phyloP scores from a whole-genome alignment of 2,888 invertebrate species.

The Chymomyza amoena region DNA sequence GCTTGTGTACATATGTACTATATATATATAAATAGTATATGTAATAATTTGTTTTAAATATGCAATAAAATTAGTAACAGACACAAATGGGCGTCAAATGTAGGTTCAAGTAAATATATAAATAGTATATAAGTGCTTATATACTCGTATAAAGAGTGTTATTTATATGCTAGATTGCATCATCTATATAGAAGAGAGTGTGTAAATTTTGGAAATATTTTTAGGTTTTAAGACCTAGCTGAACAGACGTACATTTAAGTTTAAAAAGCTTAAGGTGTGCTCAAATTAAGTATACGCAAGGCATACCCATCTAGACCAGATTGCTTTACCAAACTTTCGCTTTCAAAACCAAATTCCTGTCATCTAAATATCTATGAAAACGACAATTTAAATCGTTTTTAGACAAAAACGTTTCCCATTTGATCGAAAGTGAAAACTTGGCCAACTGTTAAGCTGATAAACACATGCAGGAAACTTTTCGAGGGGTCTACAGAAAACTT shows the following conservation, averaged over 20 bases:
- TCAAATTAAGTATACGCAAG: no score
- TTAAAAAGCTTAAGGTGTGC: no score
- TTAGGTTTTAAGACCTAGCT: no score
- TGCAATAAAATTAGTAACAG: not conserved
- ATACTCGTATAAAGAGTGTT: no score
- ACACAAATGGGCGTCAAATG: not conserved
- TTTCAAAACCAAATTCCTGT: no score
- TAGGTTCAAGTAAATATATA: not conserved
- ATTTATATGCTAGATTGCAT: no score
- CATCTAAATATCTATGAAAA: not conserved
- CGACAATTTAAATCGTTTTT: not conserved
- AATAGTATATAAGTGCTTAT: not conserved
- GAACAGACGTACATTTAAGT: no score
- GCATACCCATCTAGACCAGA: not conserved
- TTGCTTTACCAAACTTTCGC: not conserved
- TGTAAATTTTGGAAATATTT: no score
- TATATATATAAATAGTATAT: not conserved
- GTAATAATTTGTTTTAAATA: not conserved
- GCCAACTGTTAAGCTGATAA: not conserved
- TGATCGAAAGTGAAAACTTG: not conserved
- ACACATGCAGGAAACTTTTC: constrained; percentile 13
- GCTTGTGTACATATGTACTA: not conserved
- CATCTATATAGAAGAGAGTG: no score
- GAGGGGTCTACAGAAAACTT: constrained; percentile 1
- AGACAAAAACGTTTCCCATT: not conserved